phyloP scores from a whole-genome alignment of 2,113 vertebrate species.

The Phalacrocorax pelagicus region DNA sequence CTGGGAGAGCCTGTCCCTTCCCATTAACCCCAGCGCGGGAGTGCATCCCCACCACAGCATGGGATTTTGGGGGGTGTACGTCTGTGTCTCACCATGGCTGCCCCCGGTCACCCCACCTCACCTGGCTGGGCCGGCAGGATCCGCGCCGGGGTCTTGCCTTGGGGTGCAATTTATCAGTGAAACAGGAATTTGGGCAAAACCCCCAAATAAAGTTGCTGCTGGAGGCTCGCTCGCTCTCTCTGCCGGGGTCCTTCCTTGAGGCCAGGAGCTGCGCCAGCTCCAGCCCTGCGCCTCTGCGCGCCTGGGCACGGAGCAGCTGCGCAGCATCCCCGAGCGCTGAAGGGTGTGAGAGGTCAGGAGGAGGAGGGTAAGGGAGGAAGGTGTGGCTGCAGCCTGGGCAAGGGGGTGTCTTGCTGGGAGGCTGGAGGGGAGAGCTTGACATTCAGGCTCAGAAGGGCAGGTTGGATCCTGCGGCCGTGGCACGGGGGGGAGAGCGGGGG shows the following conservation, averaged over 20 bases:
- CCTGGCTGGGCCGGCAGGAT: neutral
- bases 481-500: rapidly evolving
- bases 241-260: neutral
- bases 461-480: neutral
- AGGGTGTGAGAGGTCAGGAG: neutral
- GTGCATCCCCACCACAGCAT: rapidly evolving
- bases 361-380: neutral
- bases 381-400: neutral
- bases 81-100: too few relatives aligned
- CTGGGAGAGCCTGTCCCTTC: neutral
- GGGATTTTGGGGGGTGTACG: too few relatives aligned
- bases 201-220: neutral
- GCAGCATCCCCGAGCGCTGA: neutral
- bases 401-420: too few relatives aligned
- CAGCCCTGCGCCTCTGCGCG: rapidly evolving
- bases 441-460: neutral
- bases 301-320: neutral
- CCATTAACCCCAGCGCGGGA: neutral
- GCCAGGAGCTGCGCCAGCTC: neutral
- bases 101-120: neutral
- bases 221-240: neutral
- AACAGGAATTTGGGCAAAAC: neutral
- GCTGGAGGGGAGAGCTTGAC: neutral
- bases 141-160: neutral
- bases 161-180: rapidly evolving